Conservation (phyloP, 1,140 invertebrate species). For the Globodera rostochiensis region DNA sequence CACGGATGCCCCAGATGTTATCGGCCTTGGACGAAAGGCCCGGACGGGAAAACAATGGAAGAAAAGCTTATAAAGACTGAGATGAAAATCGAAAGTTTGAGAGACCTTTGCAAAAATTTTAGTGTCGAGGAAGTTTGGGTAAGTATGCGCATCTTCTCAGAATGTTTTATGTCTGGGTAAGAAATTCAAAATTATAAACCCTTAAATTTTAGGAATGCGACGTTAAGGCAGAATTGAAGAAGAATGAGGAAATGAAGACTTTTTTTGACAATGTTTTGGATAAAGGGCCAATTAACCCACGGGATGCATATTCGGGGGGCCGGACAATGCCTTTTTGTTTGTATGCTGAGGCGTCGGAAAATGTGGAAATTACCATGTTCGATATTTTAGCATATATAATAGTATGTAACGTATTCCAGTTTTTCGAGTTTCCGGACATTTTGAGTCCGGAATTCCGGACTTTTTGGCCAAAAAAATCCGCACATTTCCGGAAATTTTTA, state of each 20-base stretch:
- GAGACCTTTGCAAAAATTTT: background rate
- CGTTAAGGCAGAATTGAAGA: background rate
- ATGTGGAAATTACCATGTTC: background rate
- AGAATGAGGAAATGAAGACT: slow-evolving; percentile 17
- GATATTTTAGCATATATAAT: no score
- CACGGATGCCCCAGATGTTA: slow-evolving; percentile 9
- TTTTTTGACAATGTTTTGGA: background rate
- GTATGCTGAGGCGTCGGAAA: background rate
- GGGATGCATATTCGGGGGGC: background rate
- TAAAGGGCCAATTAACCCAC: background rate
- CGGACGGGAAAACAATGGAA: background rate
- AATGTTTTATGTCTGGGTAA: background rate
- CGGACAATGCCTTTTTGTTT: slow-evolving; percentile 7
- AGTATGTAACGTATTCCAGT: no score
- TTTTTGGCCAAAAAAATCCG: no score
- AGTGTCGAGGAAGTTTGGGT: background rate
- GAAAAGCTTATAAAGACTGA: background rate
- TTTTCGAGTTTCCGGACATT: no score
- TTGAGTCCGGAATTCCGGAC: no score
- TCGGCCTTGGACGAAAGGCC: background rate
- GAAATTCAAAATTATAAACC: no score
- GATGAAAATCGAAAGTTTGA: background rate
- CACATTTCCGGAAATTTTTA: no score
- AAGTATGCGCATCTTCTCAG: background rate
- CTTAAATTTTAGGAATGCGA: no score